Conservation (phyloP, 2,113 vertebrate species). For the Dicerorhinus sumatrensis region DNA sequence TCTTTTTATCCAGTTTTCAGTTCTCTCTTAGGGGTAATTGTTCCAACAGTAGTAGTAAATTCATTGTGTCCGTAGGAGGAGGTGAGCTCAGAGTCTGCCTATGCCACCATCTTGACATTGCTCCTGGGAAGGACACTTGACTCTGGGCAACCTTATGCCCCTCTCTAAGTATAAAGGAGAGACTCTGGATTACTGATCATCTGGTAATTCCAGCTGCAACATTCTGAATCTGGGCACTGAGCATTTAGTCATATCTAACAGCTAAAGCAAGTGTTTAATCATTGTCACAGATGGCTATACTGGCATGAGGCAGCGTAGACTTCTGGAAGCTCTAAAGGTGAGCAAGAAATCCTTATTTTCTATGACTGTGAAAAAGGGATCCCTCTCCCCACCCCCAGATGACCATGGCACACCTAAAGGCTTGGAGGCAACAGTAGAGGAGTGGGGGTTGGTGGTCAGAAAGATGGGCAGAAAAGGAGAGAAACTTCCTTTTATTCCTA, state of each 20-base stretch:
- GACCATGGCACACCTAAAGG: not conserved
- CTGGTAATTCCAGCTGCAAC: not conserved
- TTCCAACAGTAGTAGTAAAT: too few species aligned
- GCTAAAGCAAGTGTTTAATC: not conserved
- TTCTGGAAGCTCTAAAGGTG: not conserved
- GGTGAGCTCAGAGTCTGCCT: too few species aligned
- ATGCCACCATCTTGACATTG: too few species aligned
- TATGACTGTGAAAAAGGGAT: not conserved
- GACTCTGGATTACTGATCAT: rapidly evolving
- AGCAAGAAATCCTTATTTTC: not conserved
- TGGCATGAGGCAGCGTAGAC: too few species aligned
- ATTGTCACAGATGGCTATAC: not conserved
- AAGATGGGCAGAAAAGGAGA: not conserved
- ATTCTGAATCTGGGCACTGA: not conserved
- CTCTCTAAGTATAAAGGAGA: not conserved
- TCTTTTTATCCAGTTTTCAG: too few species aligned
- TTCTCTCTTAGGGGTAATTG: too few species aligned
- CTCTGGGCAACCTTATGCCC: not conserved
- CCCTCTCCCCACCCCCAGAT: not conserved
- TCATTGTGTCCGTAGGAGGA: too few species aligned
- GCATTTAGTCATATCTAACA: not conserved
- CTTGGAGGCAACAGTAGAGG: not conserved
- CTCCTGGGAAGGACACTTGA: not conserved
- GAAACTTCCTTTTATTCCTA: not conserved
- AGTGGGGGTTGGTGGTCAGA: not conserved